Percentiles rank a stretch among this genome's conserved stretches.
Conservation (phyloP, 1,140 invertebrate species). For the Drosophila biarmipes region DNA sequence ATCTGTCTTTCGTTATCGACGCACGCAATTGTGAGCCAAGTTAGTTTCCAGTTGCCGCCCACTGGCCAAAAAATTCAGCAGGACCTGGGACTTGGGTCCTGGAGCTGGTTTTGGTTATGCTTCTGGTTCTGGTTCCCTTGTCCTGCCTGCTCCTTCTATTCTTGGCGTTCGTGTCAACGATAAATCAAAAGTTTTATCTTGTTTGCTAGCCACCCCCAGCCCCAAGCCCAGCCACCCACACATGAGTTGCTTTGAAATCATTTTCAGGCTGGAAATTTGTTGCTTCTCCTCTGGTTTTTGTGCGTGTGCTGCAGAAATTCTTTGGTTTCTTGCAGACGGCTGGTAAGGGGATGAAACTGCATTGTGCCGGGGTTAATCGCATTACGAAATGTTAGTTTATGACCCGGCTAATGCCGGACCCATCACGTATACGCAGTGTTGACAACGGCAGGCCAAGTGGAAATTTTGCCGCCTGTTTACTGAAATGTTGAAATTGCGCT, state of each 20-base stretch:
- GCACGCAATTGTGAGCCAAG: conserved; percentile 59
- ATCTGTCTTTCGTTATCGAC: conserved; percentile 38
- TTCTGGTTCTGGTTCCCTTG: neutral
- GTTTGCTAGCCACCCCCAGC: conserved; percentile 33
- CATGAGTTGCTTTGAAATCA: conserved; percentile 46
- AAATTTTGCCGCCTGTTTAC: conserved; percentile 49
- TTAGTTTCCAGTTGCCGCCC: conserved; percentile 31
- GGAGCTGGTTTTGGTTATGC: conserved; percentile 4
- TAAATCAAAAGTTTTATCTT: conserved; percentile 83
- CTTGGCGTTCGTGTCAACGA: conserved; percentile 75
- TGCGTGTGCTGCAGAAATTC: conserved; percentile 42
- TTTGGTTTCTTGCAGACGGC: conserved; percentile 11
- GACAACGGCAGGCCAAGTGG: conserved; percentile 40
- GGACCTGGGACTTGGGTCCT: conserved; percentile 29
- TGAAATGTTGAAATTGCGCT: conserved; percentile 60
- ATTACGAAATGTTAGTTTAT: conserved; percentile 39
- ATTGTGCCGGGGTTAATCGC: conserved; percentile 37
- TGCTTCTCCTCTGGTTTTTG: conserved; percentile 43
- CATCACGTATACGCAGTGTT: conserved; percentile 38
- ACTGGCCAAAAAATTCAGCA: conserved; percentile 18
- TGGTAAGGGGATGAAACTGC: neutral
- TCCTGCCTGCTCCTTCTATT: conserved; percentile 17
- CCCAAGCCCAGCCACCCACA: neutral
- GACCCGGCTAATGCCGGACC: conserved; percentile 3
- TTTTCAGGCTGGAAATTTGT: conserved; percentile 50